These are phyloP conservation scores for Varanus komodoensis DNA, from an alignment of 2,113 vertebrate genomes.

Conservation along the genomic window DNA sequence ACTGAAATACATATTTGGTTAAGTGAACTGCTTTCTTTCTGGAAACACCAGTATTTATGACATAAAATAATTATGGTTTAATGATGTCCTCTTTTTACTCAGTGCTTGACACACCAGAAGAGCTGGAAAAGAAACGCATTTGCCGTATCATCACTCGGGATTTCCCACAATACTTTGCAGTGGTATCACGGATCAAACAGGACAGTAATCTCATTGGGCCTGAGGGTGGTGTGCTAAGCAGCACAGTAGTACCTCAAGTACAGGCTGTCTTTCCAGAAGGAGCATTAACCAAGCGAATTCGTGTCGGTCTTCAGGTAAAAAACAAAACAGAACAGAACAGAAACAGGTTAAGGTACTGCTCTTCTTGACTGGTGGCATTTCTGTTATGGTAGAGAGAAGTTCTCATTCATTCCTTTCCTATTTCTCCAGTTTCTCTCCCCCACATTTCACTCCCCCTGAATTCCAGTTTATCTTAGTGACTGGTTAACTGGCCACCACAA, in stretches of 20 bases:
- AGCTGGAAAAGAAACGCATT: constrained; percentile 94
- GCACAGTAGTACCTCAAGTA: constrained; percentile 94
- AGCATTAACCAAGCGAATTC: constrained; percentile 94
- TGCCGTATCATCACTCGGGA: constrained; percentile 97
- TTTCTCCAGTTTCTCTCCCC: background rate
- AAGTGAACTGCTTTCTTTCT: background rate
- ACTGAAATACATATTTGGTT: background rate
- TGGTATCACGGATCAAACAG: constrained; percentile 96
- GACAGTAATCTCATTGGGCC: constrained; percentile 98
- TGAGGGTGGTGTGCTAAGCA: constrained; percentile 95
- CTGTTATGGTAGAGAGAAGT: background rate
- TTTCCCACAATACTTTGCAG: constrained; percentile 97
- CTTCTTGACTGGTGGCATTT: background rate
- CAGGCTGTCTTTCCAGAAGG: constrained; percentile 97
- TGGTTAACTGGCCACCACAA: background rate
- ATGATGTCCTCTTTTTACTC: constrained; percentile 41
- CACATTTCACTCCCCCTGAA: background rate
- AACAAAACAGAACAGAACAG: background rate
- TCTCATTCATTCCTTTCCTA: background rate
- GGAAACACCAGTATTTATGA: background rate
- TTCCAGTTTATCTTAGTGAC: background rate
- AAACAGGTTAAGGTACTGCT: fast-evolving
- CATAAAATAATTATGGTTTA: background rate
- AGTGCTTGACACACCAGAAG: constrained; percentile 93
- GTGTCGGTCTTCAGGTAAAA: constrained; percentile 94